These are phyloP conservation scores for Bombus superbus DNA, from an alignment of 1,140 invertebrate species.

Conservation along the genomic window DNA sequence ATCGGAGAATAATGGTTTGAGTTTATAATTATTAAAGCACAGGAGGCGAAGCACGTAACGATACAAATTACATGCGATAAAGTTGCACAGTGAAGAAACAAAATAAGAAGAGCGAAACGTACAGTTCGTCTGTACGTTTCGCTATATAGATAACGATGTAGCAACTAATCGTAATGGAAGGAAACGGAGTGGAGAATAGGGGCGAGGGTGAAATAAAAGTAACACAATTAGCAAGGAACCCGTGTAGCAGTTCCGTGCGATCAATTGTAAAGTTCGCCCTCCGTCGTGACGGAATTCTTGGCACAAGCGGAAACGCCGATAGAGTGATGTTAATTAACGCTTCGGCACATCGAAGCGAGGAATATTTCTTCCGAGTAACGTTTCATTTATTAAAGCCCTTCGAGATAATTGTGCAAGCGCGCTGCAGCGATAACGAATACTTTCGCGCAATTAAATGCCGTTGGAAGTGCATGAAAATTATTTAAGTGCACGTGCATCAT, in stretches of 20 bases:
- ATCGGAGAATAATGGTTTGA: no score
- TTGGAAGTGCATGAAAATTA: slow-evolving; percentile 42
- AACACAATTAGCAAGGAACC: slow-evolving; percentile 18
- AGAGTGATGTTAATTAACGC: slow-evolving; percentile 22
- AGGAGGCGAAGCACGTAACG: no score
- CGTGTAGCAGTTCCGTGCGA: background rate
- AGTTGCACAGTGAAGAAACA: background rate
- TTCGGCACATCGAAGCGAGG: background rate
- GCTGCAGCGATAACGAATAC: slow-evolving; percentile 32
- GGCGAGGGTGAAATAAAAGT: background rate
- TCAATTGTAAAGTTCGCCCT: slow-evolving; percentile 5
- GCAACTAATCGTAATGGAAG: slow-evolving; percentile 1
- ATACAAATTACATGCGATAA: background rate
- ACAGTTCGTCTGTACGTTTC: no score
- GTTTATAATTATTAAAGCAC: no score
- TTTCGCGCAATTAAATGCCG: slow-evolving; percentile 38
- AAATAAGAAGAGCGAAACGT: background rate
- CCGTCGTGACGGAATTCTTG: slow-evolving; percentile 4
- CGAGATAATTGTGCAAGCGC: slow-evolving; percentile 43
- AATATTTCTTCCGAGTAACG: slow-evolving; percentile 11
- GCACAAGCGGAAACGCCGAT: background rate
- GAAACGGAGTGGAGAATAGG: background rate
- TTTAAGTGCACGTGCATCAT: slow-evolving; percentile 40
- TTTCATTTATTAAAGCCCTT: slow-evolving; percentile 39
- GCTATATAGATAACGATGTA: background rate